phyloP scores from a whole-genome alignment of 2,888 invertebrate genomes.

The Elysia crispata region DNA sequence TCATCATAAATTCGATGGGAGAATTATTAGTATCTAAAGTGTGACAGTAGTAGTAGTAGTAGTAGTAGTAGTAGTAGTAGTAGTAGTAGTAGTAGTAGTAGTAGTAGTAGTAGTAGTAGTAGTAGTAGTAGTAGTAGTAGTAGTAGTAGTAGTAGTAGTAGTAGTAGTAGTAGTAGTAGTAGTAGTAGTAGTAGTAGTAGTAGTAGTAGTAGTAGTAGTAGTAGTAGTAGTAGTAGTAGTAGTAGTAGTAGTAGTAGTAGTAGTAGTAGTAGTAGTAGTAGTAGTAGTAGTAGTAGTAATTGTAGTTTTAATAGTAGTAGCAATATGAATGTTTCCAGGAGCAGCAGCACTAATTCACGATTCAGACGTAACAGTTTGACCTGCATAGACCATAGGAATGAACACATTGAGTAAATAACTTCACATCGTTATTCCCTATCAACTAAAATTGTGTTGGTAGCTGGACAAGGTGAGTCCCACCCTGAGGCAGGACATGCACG shows the following conservation, averaged over 20 bases:
- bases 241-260: slow-evolving; percentile 28
- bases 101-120: slow-evolving; percentile 17
- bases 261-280: slow-evolving; percentile 31
- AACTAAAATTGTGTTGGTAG: neutral
- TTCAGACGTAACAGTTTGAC: too few species aligned
- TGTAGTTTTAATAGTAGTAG: slow-evolving; percentile 17
- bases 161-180: slow-evolving; percentile 17
- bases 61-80: slow-evolving; percentile 26
- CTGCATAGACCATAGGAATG: too few species aligned
- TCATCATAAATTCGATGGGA: too few species aligned
- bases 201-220: slow-evolving; percentile 27
- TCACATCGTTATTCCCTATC: neutral
- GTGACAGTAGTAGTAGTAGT: slow-evolving; percentile 11
- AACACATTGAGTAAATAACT: neutral
- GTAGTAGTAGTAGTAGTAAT: slow-evolving; percentile 30
- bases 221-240: slow-evolving; percentile 26
- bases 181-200: slow-evolving; percentile 19
- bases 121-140: slow-evolving; percentile 16
- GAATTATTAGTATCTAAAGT: neutral
- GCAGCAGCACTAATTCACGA: neutral
- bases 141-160: slow-evolving; percentile 25
- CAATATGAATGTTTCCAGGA: neutral
- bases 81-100: slow-evolving; percentile 20
- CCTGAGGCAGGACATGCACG: slow-evolving; percentile 31
- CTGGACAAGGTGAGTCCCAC: slow-evolving; percentile 27